phyloP scores from a whole-genome alignment of 2,888 invertebrate genomes.

The Ctenicera cuprea region DNA sequence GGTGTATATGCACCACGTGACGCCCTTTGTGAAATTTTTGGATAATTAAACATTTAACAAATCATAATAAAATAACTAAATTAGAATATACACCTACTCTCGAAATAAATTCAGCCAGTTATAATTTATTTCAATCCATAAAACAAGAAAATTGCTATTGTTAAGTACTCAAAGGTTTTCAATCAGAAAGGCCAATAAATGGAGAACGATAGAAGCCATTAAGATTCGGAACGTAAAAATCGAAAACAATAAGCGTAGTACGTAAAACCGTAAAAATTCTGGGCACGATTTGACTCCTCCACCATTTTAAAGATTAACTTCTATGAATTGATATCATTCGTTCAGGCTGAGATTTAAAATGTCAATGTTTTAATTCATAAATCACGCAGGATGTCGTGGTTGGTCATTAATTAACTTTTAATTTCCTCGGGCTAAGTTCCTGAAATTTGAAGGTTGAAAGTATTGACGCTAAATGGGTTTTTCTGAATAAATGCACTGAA shows the following conservation, averaged over 20 bases:
- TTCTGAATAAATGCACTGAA: too few relatives aligned
- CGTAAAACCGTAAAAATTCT: background rate
- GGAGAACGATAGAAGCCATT: background rate
- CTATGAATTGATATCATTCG: background rate
- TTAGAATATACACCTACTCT: too few relatives aligned
- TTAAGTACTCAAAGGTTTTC: background rate
- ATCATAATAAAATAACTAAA: too few relatives aligned
- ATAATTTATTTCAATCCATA: background rate
- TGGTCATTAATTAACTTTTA: background rate
- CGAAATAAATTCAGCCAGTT: too few relatives aligned
- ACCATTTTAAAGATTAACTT: background rate
- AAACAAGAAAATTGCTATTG: slow-evolving; percentile 4
- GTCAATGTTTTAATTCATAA: slow-evolving; percentile 1
- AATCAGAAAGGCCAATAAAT: slow-evolving; percentile 3
- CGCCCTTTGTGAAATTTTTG: too few relatives aligned
- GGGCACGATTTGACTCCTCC: background rate
- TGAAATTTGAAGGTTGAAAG: too few relatives aligned
- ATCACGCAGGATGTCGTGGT: background rate
- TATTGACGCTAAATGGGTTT: too few relatives aligned
- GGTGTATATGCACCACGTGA: too few relatives aligned
- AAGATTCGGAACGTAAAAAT: slow-evolving; percentile 13
- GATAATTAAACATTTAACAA: too few relatives aligned
- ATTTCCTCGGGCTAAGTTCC: background rate
- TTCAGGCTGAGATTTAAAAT: background rate
- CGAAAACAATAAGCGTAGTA: slow-evolving; percentile 12